These are phyloP conservation scores for Tragelaphus strepsiceros DNA, from an alignment of 2,113 vertebrate species.

Conservation along the genomic window DNA sequence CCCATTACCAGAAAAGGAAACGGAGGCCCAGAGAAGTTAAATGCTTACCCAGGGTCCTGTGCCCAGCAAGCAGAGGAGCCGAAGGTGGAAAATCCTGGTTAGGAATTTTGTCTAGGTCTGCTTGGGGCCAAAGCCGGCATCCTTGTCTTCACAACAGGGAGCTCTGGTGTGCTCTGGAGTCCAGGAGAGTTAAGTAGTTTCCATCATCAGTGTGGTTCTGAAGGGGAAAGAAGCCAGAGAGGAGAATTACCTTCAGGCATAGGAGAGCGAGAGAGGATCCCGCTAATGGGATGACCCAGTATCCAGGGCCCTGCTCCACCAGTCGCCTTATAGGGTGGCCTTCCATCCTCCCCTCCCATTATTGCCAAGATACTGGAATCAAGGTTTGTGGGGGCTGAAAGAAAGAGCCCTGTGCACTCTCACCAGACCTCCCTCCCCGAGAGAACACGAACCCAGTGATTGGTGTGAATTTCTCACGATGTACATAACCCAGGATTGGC, in stretches of 20 bases:
- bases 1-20: background rate
- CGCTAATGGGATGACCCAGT: background rate
- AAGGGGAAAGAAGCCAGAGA: background rate
- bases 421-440: background rate
- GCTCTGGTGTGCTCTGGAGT: background rate
- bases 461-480: background rate
- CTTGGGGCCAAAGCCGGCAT: background rate
- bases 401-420: background rate
- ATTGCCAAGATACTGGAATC: background rate
- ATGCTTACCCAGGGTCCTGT: background rate
- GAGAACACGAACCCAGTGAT: background rate
- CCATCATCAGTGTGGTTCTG: too few relatives aligned
- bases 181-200: background rate
- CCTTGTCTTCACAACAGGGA: background rate
- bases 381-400: background rate
- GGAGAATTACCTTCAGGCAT: too few relatives aligned
- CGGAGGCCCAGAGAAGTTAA: background rate
- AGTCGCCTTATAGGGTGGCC: background rate
- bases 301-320: background rate
- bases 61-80: background rate
- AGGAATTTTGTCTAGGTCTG: background rate
- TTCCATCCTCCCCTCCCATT: background rate
- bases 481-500: background rate
- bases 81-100: background rate
- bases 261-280: background rate